phyloP scores from a whole-genome alignment of 2,888 invertebrate species.

The Drosophila lacicola region DNA sequence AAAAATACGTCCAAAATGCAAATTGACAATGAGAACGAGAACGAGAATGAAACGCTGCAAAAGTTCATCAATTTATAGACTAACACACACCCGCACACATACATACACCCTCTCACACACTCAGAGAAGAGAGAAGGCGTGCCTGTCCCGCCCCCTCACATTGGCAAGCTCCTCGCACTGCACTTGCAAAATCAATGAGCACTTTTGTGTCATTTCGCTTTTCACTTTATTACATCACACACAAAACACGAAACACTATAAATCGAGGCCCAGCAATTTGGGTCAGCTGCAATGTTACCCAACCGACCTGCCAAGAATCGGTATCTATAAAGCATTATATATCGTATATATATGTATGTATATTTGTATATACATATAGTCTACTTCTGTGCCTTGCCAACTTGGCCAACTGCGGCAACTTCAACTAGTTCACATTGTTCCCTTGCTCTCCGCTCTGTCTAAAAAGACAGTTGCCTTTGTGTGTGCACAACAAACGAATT shows the following conservation, averaged over 20 bases:
- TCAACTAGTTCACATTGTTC: slow-evolving; percentile 39
- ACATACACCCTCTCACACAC: background rate
- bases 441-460: slow-evolving; percentile 8
- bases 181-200: slow-evolving; percentile 66
- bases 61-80: slow-evolving; percentile 21
- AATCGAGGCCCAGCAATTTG: slow-evolving; percentile 62
- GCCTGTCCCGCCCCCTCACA: background rate
- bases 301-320: slow-evolving; percentile 50
- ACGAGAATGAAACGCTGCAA: slow-evolving; percentile 22
- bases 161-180: background rate
- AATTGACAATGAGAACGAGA: slow-evolving; percentile 54
- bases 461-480: slow-evolving; percentile 25
- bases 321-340: slow-evolving; percentile 40
- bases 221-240: slow-evolving; percentile 77
- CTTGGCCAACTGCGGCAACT: slow-evolving; percentile 39
- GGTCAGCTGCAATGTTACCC: slow-evolving; percentile 46
- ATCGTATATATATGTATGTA: slow-evolving; percentile 2
- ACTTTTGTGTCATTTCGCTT: slow-evolving; percentile 71
- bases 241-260: slow-evolving; percentile 22
- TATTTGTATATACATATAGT: slow-evolving; percentile 1
- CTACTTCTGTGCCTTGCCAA: slow-evolving; percentile 3
- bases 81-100: background rate
- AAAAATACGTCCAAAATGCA: slow-evolving; percentile 67
- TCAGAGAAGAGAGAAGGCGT: background rate
- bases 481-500: slow-evolving; percentile 19